A percentile compares a stretch with the other conserved stretches of the same genome.
phyloP scores from a whole-genome alignment of 2,888 invertebrate species.

The Leptarthrus brevirostris region DNA sequence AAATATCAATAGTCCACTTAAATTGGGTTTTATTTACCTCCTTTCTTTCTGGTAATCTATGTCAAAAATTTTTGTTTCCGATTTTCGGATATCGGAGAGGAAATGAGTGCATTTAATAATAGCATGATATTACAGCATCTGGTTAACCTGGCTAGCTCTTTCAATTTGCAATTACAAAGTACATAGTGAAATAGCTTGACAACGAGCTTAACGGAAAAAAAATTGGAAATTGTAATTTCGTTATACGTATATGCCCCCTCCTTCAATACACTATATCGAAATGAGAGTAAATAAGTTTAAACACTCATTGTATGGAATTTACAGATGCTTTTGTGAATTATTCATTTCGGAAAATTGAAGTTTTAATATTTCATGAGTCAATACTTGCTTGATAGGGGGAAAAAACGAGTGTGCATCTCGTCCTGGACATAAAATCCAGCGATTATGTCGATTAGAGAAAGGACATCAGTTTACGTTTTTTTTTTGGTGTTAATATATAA shows the following conservation, averaged over 20 bases:
- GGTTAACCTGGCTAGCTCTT: neutral
- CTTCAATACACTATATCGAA: conserved; percentile 19
- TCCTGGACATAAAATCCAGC: neutral
- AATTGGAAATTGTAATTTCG: conserved; percentile 29
- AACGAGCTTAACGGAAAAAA: conserved; percentile 9
- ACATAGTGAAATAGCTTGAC: neutral
- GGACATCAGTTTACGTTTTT: too few relatives aligned
- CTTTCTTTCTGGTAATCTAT: neutral
- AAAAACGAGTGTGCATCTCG: neutral
- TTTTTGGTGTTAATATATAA: too few relatives aligned
- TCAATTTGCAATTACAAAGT: neutral
- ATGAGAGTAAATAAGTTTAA: conserved; percentile 46
- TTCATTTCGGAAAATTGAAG: conserved; percentile 44
- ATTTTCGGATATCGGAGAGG: too few relatives aligned
- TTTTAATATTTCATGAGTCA: conserved; percentile 46
- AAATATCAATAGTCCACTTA: conserved; percentile 23
- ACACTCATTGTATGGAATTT: conserved; percentile 29
- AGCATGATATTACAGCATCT: neutral
- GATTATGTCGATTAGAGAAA: neutral
- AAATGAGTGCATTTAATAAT: neutral
- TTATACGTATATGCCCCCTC: conserved; percentile 6
- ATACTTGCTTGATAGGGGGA: conserved; percentile 31
- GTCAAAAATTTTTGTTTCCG: neutral
- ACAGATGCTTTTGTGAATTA: conserved; percentile 32
- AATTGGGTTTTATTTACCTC: conserved; percentile 2